Conservation (phyloP, 2,797 vertebrate species). For the Microctenopoma stevenorrisi region DNA sequence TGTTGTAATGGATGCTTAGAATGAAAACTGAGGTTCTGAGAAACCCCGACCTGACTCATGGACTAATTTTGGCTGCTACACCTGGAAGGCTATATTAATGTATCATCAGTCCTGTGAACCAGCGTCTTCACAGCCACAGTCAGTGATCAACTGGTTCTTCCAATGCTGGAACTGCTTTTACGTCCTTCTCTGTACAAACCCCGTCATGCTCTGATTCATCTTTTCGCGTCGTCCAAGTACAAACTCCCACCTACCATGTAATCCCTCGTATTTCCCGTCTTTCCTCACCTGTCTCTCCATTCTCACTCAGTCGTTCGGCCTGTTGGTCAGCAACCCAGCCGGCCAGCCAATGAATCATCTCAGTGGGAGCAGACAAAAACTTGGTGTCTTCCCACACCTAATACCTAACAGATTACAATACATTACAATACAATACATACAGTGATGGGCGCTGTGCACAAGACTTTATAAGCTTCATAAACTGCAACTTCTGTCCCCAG, state of each 20-base stretch:
- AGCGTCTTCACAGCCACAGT: background rate
- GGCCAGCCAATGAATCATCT: conserved; percentile 62
- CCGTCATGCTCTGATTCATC: background rate
- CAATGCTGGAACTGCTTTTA: background rate
- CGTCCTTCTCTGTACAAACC: background rate
- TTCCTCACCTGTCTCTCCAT: conserved; percentile 14
- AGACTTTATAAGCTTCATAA: conserved; percentile 40
- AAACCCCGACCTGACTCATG: background rate
- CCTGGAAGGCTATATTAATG: background rate
- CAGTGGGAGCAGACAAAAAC: conserved; percentile 59
- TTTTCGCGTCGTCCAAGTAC: conserved; percentile 5
- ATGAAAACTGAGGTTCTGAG: background rate
- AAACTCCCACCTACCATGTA: conserved; percentile 20
- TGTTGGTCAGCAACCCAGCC: conserved; percentile 36
- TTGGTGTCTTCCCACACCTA: conserved; percentile 51
- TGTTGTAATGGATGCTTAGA: background rate
- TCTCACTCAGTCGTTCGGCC: conserved; percentile 36
- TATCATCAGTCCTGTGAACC: background rate
- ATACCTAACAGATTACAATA: conserved; percentile 55
- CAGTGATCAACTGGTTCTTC: background rate
- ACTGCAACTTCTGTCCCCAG: conserved; percentile 39
- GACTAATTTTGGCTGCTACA: background rate
- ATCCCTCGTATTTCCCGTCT: conserved; percentile 28
- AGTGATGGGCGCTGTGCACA: conserved; percentile 34
- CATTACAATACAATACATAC: conserved; percentile 42